Evolutionary conservation across 2,113 vertebrate genomes (phyloP).

Genomic region (Hemibates koningsi): DNA sequence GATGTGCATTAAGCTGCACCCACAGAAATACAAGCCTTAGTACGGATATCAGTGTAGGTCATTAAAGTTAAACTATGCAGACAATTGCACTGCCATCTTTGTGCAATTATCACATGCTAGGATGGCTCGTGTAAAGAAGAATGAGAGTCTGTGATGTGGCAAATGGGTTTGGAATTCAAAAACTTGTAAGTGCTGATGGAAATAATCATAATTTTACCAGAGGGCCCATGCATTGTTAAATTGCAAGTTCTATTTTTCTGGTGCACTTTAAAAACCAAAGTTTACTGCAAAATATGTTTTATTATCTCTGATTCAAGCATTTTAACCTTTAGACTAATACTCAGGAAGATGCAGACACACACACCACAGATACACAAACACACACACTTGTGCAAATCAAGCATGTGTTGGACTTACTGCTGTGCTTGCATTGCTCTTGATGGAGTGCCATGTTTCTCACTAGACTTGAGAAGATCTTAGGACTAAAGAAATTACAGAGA

Average conservation of each 20-base stretch:
- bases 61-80: constrained; percentile 43
- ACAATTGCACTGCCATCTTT: constrained; percentile 2
- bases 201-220: neutral
- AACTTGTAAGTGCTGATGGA: neutral
- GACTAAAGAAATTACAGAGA: neutral
- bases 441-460: neutral
- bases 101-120: neutral
- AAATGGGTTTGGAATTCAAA: neutral
- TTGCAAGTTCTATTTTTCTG: neutral
- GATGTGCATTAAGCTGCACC: constrained; percentile 43
- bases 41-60: constrained; percentile 28
- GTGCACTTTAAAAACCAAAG: neutral
- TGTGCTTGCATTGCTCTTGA: neutral
- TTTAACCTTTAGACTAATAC: neutral
- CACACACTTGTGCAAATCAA: neutral
- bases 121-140: neutral
- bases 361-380: neutral
- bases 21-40: constrained; percentile 52
- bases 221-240: neutral
- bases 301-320: neutral
- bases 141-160: neutral
- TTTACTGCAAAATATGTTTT: neutral
- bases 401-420: neutral
- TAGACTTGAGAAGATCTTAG: neutral
- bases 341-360: neutral